Percentiles rank a stretch among this genome's conserved stretches.
phyloP scores from a whole-genome alignment of 2,888 invertebrate genomes.

The Trachelus iudaicus region DNA sequence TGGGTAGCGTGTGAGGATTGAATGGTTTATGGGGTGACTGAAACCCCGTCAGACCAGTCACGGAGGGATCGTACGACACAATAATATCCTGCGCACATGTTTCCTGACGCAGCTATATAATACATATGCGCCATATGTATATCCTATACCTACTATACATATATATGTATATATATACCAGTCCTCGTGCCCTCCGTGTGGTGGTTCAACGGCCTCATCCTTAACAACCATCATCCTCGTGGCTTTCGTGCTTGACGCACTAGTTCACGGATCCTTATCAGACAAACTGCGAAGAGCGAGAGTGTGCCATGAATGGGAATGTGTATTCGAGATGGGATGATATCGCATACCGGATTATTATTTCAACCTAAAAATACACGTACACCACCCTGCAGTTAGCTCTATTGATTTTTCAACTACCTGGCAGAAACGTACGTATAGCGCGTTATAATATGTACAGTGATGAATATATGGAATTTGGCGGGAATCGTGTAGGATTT shows the following conservation, averaged over 20 bases:
- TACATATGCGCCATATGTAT: not conserved
- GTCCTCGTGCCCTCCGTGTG: not conserved
- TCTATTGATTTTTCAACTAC: not conserved
- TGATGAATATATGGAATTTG: not conserved
- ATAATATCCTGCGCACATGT: conserved; percentile 2
- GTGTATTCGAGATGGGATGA: not conserved
- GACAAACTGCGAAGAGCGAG: not conserved
- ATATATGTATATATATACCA: not conserved
- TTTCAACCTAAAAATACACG: not conserved
- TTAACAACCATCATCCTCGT: conserved; percentile 37
- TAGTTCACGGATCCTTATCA: conserved; percentile 29
- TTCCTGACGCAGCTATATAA: not conserved
- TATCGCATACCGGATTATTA: not conserved
- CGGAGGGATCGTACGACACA: conserved; percentile 19
- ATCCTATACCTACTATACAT: not conserved
- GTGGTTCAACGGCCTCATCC: conserved; percentile 37
- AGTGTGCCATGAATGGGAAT: conserved; percentile 27
- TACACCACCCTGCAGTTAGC: not conserved
- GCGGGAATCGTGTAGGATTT: not conserved
- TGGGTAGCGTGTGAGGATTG: conserved; percentile 17
- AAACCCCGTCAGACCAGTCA: conserved; percentile 32
- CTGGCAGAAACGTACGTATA: not conserved
- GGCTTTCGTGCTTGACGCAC: conserved; percentile 31
- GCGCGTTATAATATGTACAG: not conserved
- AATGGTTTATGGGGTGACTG: conserved; percentile 24